Base-by-base conservation (phyloP, 2,113 vertebrate species). In the Crotalus helleri region DNA sequence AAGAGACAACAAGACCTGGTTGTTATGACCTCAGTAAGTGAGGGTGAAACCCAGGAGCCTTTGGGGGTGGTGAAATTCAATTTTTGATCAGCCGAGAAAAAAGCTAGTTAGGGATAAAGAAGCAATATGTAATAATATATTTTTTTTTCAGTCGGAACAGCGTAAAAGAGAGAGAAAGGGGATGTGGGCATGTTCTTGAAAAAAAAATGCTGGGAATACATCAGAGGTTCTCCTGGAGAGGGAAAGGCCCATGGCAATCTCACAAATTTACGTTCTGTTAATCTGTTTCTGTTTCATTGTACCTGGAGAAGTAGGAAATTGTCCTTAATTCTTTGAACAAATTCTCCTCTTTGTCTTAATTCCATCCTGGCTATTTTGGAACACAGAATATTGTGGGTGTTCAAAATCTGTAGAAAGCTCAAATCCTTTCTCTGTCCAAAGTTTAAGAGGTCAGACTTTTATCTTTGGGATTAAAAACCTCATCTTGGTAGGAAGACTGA, bases 51-150 rank as follows among this genome's bases (percentile, higher is more conserved):
- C 59, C 11, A 0, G 92, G 95, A 95, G 92, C 91, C 95, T 92
- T n/a, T 88, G 74, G 94, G 93, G 96, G 93, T 94, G 95, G 93
- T 95, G 95, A 95, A 96, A 96, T 96, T 96, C 93, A 96, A 96
- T 95, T 95, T 96, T 94, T 95, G 93, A 94, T 95, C 81, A 90
- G 87, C 85, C 57, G 29, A 49, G n/a, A 93, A 3, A 64, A 2
- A 49, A 91, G 61, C 95, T 85, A n/a, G 54, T 87, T 90, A 89
- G 49, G 87, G 91, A 89, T 89, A 85, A 94, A 96, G 95, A 93
- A 97, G 96, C 97, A 97, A 97, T 97, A 97, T 96, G 92, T 94
- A 91, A 91, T 86, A 57, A 93, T 91, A 93, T 91, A 9, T 29
- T 51, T 11, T 53, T 90, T 57, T 15, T 93, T n/a, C 3, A 93